Evolutionary conservation across 2,888 invertebrate genomes (phyloP).

Genomic region (Caenorhabditis auriculariae): DNA sequence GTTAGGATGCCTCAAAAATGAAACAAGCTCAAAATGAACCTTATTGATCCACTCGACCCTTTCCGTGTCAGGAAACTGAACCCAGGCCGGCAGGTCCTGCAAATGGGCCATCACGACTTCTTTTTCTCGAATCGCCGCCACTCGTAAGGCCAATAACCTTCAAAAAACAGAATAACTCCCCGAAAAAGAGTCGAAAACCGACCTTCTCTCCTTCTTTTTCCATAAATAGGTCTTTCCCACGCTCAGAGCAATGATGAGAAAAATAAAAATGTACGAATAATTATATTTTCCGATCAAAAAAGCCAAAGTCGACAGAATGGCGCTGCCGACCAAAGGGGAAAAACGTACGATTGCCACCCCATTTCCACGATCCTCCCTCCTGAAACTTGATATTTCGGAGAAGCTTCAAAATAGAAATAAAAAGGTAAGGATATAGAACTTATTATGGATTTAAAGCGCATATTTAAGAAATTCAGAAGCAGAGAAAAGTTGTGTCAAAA

Average conservation of each 20-base stretch:
- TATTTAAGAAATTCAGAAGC: too few species aligned
- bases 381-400: neutral
- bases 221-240: conserved; percentile 58
- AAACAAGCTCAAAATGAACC: too few species aligned
- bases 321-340: conserved; percentile 49
- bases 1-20: too few species aligned
- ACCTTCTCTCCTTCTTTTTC: conserved; percentile 54
- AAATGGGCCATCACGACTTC: conserved; percentile 57
- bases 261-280: conserved; percentile 51
- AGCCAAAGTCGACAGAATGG: conserved; percentile 34
- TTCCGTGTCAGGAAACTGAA: conserved; percentile 64
- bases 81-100: conserved; percentile 64
- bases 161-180: neutral
- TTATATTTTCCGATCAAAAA: conserved; percentile 36
- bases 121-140: conserved; percentile 50
- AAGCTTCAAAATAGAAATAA: neutral
- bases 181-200: neutral
- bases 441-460: neutral
- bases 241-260: conserved; percentile 52
- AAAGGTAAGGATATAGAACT: neutral
- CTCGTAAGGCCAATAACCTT: conserved; percentile 34
- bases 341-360: conserved; percentile 49
- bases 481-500: too few species aligned
- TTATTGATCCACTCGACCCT: conserved; percentile 64
- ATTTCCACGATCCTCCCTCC: conserved; percentile 33